phyloP scores from a whole-genome alignment of 2,888 invertebrate genomes.

The Cactoblastis cactorum region DNA sequence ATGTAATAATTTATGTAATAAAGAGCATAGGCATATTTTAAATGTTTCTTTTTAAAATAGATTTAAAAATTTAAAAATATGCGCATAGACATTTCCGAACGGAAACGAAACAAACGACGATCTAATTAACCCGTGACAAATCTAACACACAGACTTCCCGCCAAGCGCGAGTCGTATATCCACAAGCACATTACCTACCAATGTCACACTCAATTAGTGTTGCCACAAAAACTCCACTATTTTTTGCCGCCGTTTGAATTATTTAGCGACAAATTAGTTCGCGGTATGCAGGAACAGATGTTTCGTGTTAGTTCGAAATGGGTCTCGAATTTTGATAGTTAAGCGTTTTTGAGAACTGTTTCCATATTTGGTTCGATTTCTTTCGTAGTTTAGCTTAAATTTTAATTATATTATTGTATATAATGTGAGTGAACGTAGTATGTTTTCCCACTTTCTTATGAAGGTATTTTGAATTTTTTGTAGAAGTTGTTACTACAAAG shows the following conservation, averaged over 20 bases:
- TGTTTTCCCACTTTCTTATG: too few species aligned
- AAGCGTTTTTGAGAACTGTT: not conserved
- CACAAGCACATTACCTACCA: conserved; percentile 3
- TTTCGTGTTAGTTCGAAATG: conserved; percentile 2
- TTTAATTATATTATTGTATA: too few species aligned
- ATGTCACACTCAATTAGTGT: conserved; percentile 7
- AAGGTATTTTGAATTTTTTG: too few species aligned
- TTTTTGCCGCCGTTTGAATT: conserved; percentile 34
- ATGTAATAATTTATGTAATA: too few species aligned
- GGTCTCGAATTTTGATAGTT: not conserved
- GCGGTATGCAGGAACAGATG: conserved; percentile 25
- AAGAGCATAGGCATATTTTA: too few species aligned
- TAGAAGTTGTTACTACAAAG: too few species aligned
- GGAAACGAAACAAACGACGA: not conserved
- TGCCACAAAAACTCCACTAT: not conserved
- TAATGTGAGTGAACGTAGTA: too few species aligned
- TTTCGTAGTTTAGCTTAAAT: too few species aligned
- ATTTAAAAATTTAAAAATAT: not conserved
- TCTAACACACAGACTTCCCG: not conserved
- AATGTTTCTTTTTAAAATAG: too few species aligned
- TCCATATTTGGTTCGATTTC: too few species aligned
- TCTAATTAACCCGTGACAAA: not conserved
- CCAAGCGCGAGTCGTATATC: conserved; percentile 7
- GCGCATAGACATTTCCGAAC: not conserved
- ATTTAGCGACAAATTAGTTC: conserved; percentile 35